Conservation (phyloP, 2,113 vertebrate genomes). For the Zosterops borbonicus region DNA sequence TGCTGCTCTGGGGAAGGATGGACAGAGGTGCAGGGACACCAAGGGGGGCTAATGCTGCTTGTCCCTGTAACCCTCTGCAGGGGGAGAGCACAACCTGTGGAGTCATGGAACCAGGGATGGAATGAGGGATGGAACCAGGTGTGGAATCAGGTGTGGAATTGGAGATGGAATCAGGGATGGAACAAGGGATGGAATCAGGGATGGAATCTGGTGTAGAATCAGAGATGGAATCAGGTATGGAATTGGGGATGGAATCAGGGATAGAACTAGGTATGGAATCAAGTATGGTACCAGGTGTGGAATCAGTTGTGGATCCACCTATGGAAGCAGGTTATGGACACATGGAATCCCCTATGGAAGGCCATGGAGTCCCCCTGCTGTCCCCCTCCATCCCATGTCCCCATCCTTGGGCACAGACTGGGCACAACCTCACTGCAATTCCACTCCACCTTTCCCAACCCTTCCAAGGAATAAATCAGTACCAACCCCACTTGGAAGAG, state of each 20-base stretch:
- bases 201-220: not conserved
- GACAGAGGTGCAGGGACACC: not conserved
- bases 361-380: not conserved
- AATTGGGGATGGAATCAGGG: fast-evolving
- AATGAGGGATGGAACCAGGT: too few relatives aligned
- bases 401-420: not conserved
- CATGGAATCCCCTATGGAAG: not conserved
- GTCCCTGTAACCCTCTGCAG: not conserved
- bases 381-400: not conserved
- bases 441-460: not conserved
- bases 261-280: fast-evolving
- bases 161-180: fast-evolving
- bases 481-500: not conserved
- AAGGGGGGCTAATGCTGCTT: not conserved
- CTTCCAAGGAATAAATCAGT: not conserved
- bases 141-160: not conserved
- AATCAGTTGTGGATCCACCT: fast-evolving
- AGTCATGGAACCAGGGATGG: fast-evolving
- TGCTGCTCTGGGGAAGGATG: not conserved
- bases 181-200: fast-evolving
- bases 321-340: not conserved
- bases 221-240: fast-evolving
- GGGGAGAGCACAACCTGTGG: not conserved
- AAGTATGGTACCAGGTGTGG: fast-evolving
- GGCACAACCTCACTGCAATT: not conserved